Base-by-base conservation (phyloP, 2,113 vertebrate species). In the Menidia beryllina region DNA sequence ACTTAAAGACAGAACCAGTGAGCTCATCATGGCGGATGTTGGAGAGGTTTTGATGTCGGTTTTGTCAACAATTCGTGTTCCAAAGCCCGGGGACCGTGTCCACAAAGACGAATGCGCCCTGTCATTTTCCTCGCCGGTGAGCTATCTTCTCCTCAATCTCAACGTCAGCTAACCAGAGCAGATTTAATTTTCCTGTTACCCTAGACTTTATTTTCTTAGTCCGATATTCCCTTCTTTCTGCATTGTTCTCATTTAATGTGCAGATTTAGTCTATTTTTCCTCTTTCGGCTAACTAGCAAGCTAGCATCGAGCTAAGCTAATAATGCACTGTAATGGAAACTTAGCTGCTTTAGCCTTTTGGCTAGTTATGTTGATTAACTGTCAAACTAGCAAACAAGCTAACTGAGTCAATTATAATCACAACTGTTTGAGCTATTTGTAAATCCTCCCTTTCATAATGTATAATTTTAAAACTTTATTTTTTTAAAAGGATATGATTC, bases 51-150 rank as follows among this genome's bases (percentile, higher is more conserved):
- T 99, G 92, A 95, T 96, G 87, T 98, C 97, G 73, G 96, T 97
- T 64, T 91, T 99, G 90, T 95, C 96, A 86, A 95, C 95, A 77
- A 96, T 99, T 89, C 96, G 97, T 64, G 94, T 98, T 45, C 97
- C 97, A 50, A 95, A 97, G 89, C 94, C 96, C 75, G 97, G 97
- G 66, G 97, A 99, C 93, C 94, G 96, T 63, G 97, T 99, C 87
- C 97, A 99, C 92, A 99, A 98, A 94, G 97, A 99, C 89, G 97
- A 99, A 90, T 99, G 97, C 92, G 97, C 96, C 89, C 97, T 98
- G 89, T 98, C 97, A 79, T 99, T 98, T 91, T 91, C 97, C 78
- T 95, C 95, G 14, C 96, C 97, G 95, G 97, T 98, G 94, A 95
- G 94, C 80, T 20, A 65, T 69, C 88, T 61, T 23, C 54, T 60